Percentiles rank a stretch among this genome's conserved stretches.
Evolutionary conservation across 2,888 invertebrate species (phyloP).

Genomic region (Apotomis capreana): DNA sequence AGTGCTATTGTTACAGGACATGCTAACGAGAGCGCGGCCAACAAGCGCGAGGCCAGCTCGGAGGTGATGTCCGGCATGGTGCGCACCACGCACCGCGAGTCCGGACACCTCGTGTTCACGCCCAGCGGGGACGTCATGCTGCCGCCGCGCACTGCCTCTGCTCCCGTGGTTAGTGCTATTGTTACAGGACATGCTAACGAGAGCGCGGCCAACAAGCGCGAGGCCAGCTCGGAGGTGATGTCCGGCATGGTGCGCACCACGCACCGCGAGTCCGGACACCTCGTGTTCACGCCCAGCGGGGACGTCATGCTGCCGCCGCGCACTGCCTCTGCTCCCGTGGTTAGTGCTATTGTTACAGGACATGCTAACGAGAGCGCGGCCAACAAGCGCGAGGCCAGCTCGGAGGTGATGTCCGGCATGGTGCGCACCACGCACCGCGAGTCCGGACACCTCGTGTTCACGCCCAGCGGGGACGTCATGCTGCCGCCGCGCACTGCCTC

Average conservation of each 20-base stretch:
- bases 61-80: constrained; percentile 81
- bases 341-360: constrained; percentile 35
- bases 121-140: constrained; percentile 79
- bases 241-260: constrained; percentile 80
- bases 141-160: constrained; percentile 61
- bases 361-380: constrained; percentile 44
- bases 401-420: constrained; percentile 79
- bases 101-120: constrained; percentile 76
- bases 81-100: constrained; percentile 78
- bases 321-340: constrained; percentile 50
- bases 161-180: constrained; percentile 50
- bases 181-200: constrained; percentile 40
- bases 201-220: constrained; percentile 59
- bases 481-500: constrained; percentile 65
- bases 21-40: constrained; percentile 60
- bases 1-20: constrained; percentile 61
- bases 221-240: constrained; percentile 74
- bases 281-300: constrained; percentile 76
- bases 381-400: constrained; percentile 69
- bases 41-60: constrained; percentile 70
- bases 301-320: constrained; percentile 79
- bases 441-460: constrained; percentile 76
- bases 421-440: constrained; percentile 79
- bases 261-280: constrained; percentile 76
- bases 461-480: constrained; percentile 78